Conservation (phyloP, 2,113 vertebrate species). For the Ctenomys sociabilis region DNA sequence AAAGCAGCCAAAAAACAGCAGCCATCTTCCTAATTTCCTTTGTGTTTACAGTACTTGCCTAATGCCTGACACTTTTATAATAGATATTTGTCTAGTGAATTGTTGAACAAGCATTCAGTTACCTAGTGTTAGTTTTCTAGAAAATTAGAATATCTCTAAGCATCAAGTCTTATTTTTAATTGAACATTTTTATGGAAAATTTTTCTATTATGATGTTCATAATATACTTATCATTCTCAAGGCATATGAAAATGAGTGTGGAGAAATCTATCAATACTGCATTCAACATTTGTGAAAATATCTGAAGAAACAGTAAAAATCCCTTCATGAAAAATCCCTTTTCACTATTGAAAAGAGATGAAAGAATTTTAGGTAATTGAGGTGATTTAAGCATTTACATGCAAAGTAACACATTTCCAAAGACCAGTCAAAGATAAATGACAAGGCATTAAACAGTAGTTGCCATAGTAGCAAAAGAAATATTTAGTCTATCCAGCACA, state of each 20-base stretch:
- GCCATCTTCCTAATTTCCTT: constrained; percentile 13
- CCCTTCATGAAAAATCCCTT: constrained; percentile 59
- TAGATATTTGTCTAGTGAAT: neutral
- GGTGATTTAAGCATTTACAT: constrained; percentile 60
- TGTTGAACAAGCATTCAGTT: constrained; percentile 52
- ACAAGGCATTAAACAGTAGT: constrained; percentile 50
- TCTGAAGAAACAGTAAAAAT: constrained; percentile 37
- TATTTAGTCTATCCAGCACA: constrained; percentile 51
- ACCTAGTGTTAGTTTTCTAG: constrained; percentile 38
- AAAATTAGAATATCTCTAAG: constrained; percentile 57
- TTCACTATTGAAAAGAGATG: constrained; percentile 33
- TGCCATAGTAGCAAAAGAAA: constrained; percentile 67
- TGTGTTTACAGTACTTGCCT: neutral
- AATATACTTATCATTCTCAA: constrained; percentile 56
- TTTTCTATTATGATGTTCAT: constrained; percentile 44
- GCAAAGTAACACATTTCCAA: constrained; percentile 67
- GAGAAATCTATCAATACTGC: constrained; percentile 5
- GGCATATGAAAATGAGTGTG: constrained; percentile 42
- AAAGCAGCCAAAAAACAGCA: neutral
- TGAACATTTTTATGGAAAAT: constrained; percentile 27
- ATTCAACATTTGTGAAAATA: constrained; percentile 21
- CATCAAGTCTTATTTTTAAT: constrained; percentile 45
- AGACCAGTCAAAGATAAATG: constrained; percentile 44
- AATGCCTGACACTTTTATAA: neutral
- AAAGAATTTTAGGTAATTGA: constrained; percentile 60